phyloP scores from a whole-genome alignment of 2,113 vertebrate genomes.

The Dromaius novaehollandiae region DNA sequence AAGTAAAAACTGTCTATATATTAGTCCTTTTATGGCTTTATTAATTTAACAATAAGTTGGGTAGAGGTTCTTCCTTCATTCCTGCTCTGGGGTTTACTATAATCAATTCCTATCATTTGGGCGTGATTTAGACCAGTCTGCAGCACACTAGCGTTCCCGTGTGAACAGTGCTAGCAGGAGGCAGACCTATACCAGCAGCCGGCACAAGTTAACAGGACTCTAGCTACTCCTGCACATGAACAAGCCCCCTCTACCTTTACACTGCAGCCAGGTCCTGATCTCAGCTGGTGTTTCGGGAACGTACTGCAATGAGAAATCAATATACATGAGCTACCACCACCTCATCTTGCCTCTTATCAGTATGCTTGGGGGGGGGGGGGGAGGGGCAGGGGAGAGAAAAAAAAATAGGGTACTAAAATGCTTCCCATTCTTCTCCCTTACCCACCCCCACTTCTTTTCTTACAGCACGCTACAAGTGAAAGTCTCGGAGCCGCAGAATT shows the following conservation, averaged over 20 bases:
- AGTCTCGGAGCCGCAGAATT: conserved; percentile 76
- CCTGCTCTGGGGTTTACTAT: neutral
- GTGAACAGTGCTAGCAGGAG: fast-evolving
- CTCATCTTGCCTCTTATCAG: conserved; percentile 18
- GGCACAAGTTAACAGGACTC: fast-evolving
- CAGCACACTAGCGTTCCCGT: neutral
- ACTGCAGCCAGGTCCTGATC: neutral
- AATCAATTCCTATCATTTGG: neutral
- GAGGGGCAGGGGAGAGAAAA: too few relatives aligned
- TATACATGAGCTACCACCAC: neutral
- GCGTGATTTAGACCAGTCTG: neutral
- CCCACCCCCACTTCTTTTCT: conserved; percentile 31
- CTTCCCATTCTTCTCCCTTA: conserved; percentile 40
- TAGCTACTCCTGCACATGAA: neutral
- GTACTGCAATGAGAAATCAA: neutral
- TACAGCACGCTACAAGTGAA: conserved; percentile 78
- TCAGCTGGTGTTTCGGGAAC: neutral
- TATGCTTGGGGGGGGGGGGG: neutral
- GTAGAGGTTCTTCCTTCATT: neutral
- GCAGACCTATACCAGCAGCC: fast-evolving
- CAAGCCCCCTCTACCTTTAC: fast-evolving
- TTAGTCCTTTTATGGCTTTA: neutral
- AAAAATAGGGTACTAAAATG: conserved; percentile 54
- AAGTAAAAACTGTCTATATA: neutral
- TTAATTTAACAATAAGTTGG: neutral